These are phyloP conservation scores for Nasonovia ribisnigri DNA, from an alignment of 2,888 invertebrate species.

Conservation along the genomic window DNA sequence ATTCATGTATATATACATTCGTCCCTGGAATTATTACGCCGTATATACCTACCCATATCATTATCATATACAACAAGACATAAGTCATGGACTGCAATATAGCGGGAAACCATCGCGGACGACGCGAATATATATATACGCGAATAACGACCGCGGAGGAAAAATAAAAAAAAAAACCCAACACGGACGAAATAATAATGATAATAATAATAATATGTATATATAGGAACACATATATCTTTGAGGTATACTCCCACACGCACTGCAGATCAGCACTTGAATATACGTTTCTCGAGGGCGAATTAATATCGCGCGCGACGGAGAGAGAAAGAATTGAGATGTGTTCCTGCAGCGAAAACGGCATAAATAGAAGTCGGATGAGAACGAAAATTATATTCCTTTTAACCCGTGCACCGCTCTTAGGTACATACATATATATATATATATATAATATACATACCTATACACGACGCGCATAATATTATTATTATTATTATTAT, in stretches of 20 bases:
- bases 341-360: background rate
- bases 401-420: conserved; percentile 1
- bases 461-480: background rate
- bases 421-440: background rate
- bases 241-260: background rate
- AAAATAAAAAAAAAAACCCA: background rate
- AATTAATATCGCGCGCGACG: background rate
- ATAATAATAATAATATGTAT: background rate
- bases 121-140: background rate
- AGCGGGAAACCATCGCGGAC: background rate
- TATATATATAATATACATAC: background rate
- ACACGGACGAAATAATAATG: background rate
- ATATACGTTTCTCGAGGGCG: conserved; percentile 22
- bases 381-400: conserved; percentile 26
- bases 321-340: background rate
- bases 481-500: conserved; percentile 19
- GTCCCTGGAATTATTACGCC: background rate
- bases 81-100: background rate
- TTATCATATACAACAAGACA: background rate
- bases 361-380: conserved; percentile 10
- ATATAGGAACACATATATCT: background rate
- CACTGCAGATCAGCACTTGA: background rate
- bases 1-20: too few species aligned
- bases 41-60: background rate
- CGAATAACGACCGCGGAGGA: background rate